A percentile compares a stretch with the other conserved stretches of the same genome.
Conservation (phyloP, 2,888 invertebrate species). For the Lithosia quadra region DNA sequence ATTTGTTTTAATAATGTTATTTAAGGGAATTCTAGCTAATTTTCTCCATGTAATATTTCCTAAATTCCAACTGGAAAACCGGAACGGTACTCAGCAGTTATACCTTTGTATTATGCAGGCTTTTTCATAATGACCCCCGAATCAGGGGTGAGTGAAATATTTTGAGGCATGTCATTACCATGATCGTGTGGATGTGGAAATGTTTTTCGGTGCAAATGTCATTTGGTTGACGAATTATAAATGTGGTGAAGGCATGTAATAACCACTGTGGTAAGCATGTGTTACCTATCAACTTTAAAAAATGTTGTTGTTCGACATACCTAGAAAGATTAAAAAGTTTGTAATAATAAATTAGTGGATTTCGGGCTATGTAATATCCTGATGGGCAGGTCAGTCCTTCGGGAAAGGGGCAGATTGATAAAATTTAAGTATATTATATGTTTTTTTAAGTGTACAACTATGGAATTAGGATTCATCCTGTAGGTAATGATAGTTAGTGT, state of each 20-base stretch:
- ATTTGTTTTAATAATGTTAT: neutral
- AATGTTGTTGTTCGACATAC: no score
- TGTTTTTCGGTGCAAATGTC: constrained; percentile 22
- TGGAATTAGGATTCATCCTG: no score
- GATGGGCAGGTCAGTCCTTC: no score
- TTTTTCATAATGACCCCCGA: constrained; percentile 45
- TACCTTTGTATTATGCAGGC: constrained; percentile 31
- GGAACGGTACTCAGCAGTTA: neutral
- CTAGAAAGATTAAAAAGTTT: no score
- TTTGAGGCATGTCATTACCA: constrained; percentile 37
- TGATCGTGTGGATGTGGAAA: constrained; percentile 26
- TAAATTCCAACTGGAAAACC: neutral
- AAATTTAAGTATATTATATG: no score
- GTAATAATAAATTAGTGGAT: neutral
- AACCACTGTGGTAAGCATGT: neutral
- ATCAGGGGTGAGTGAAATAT: constrained; percentile 41
- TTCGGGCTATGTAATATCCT: neutral
- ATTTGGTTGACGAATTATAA: constrained; percentile 21
- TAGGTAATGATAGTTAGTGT: no score
- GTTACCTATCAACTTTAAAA: no score
- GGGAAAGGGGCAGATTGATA: no score
- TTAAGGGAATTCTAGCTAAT: no score
- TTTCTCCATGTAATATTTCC: neutral
- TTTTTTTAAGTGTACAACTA: no score
- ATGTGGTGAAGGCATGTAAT: neutral